These are phyloP conservation scores for Pterostichus niger DNA, from an alignment of 2,888 invertebrate genomes.

Conservation along the genomic window DNA sequence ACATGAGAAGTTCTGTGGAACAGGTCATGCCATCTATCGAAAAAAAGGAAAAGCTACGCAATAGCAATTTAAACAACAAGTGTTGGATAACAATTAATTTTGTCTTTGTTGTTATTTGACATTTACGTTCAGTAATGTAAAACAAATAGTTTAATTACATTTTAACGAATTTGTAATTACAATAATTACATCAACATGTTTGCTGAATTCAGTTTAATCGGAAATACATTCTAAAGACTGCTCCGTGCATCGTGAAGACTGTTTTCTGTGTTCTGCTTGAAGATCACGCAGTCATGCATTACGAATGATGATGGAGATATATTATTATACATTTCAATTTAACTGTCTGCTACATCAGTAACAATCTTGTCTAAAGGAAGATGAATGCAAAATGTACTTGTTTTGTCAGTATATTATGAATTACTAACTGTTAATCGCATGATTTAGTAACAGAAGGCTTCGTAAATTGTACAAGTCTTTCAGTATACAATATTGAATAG, in stretches of 20 bases:
- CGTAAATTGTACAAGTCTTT: neutral
- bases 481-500: neutral
- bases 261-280: neutral
- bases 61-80: no score
- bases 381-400: conserved; percentile 8
- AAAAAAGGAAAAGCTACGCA: no score
- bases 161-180: neutral
- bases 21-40: no score
- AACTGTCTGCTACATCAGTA: conserved; percentile 39
- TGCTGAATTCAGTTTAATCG: no score
- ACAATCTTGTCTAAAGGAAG: conserved; percentile 13
- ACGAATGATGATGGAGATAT: conserved; percentile 30
- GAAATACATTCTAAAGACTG: neutral
- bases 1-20: no score
- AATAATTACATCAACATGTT: conserved; percentile 2
- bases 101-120: no score
- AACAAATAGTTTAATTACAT: no score
- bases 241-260: neutral
- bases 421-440: conserved; percentile 11
- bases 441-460: neutral
- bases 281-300: conserved; percentile 21
- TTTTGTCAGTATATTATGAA: neutral
- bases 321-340: conserved; percentile 45
- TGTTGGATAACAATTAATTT: no score
- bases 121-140: no score